Conservation (phyloP, 2,797 vertebrate genomes). For the Pagetopsis macropterus region DNA sequence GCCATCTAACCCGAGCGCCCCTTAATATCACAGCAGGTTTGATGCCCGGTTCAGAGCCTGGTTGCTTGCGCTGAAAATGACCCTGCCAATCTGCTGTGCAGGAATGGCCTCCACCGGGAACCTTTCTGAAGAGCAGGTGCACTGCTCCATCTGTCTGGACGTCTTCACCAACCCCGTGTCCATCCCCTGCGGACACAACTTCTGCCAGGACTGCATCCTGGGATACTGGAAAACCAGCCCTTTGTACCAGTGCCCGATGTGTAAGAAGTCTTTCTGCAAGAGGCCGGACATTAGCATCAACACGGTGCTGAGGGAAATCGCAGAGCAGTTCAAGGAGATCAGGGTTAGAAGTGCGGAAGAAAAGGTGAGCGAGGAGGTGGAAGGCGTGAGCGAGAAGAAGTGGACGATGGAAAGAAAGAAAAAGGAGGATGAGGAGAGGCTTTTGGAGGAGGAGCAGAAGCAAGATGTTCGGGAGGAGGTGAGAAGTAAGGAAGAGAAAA, state of each 20-base stretch:
- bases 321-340: conserved; percentile 85
- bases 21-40: conserved; percentile 78
- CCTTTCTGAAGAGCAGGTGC: conserved; percentile 86
- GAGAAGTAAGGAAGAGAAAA: conserved; percentile 39
- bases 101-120: conserved; percentile 83
- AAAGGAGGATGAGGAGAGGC: conserved; percentile 71
- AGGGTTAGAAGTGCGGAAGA: conserved; percentile 55
- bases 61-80: conserved; percentile 73
- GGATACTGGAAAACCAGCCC: conserved; percentile 84
- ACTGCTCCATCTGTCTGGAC: conserved; percentile 88
- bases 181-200: conserved; percentile 87
- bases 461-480: conserved; percentile 59
- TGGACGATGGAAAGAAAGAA: conserved; percentile 60
- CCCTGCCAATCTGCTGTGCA: conserved; percentile 77
- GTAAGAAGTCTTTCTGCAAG: conserved; percentile 85
- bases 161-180: conserved; percentile 87
- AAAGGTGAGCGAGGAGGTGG: conserved; percentile 23
- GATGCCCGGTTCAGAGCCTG: conserved; percentile 62
- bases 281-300: conserved; percentile 84
- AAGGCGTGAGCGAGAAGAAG: conserved; percentile 36
- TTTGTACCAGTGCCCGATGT: conserved; percentile 85
- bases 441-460: conserved; percentile 61
- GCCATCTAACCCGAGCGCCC: conserved; percentile 56
- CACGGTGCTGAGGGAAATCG: conserved; percentile 84
- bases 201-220: conserved; percentile 85